Base-by-base conservation (phyloP, 2,113 vertebrate genomes). In the Tichodroma muraria region DNA sequence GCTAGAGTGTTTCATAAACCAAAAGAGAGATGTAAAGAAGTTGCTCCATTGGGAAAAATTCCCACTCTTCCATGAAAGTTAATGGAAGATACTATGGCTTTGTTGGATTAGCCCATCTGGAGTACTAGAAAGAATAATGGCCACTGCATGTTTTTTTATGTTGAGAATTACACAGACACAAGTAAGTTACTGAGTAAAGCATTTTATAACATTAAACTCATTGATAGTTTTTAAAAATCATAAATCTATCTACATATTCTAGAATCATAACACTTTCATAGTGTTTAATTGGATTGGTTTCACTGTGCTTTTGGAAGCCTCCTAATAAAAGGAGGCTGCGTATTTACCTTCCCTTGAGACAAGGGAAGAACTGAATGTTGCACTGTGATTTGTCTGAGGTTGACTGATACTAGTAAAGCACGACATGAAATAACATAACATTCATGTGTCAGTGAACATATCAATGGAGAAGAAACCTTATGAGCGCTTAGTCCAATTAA, bases 201-300 rank as follows among this genome's bases (percentile, higher is more conserved):
- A 4, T 69, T 69, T 50, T 92, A 18, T 73, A 19, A 57, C 60
- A 75, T 42, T 56, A 78, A 64, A 33, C 18, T 83, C 71, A 27
- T 0, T 35, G 6, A 13, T 68, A 44, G 31, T 15, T 85, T 76
- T 89, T 20, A 28, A 49, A 79, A 90, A 64, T 6, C 4, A 5
- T 37, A 44, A 44, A 49, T 45, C 13, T 50, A 20, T 24, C 9
- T 42, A 8, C 3, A 1, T 10, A 2, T 63, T 77, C 28, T 59
- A 50, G 52, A 20, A 42, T 6, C 2, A 0, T 10, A 8, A 31
- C 0, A 2, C 40, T 75, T 84, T 20, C 4, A 5, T 10, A 13
- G 13, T 52, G 10, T 54, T 78, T 11, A 59, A 42, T 11, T 69
- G 15, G 8, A 5, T 90, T 56, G n/a, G 56, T 85, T 88, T 77